phyloP scores from a whole-genome alignment of 2,113 vertebrate species.

The Phalacrocorax carbo region DNA sequence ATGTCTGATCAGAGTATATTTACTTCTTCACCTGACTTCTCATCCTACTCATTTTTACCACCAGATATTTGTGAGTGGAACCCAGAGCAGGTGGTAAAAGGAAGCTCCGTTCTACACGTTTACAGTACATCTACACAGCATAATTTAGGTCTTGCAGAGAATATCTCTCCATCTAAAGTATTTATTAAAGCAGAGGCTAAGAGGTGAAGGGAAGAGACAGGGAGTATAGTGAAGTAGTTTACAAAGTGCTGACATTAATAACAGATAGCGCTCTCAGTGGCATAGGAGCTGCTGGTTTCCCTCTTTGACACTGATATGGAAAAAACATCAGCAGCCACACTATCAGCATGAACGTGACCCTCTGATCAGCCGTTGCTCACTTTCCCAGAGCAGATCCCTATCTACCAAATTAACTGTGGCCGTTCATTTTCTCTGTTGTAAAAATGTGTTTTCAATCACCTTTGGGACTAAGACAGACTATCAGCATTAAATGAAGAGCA shows the following conservation, averaged over 20 bases:
- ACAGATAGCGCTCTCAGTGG: background rate
- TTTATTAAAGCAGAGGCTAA: background rate
- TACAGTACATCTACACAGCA: background rate
- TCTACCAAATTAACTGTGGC: background rate
- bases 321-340: background rate
- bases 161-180: constrained; percentile 1
- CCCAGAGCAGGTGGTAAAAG: background rate
- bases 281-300: constrained; percentile 34
- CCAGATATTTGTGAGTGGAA: background rate
- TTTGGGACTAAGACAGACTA: background rate
- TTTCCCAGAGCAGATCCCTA: constrained; percentile 17
- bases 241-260: constrained; percentile 53
- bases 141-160: background rate
- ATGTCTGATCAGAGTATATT: background rate
- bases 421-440: background rate
- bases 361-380: background rate
- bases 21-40: background rate
- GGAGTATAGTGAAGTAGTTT: constrained; percentile 21
- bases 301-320: constrained; percentile 40
- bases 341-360: background rate
- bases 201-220: background rate
- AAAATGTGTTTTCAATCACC: constrained; percentile 26
- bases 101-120: background rate
- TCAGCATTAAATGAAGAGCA: background rate
- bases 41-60: background rate